Conservation (phyloP, 2,113 vertebrate genomes). For the Callopanchax toddi region DNA sequence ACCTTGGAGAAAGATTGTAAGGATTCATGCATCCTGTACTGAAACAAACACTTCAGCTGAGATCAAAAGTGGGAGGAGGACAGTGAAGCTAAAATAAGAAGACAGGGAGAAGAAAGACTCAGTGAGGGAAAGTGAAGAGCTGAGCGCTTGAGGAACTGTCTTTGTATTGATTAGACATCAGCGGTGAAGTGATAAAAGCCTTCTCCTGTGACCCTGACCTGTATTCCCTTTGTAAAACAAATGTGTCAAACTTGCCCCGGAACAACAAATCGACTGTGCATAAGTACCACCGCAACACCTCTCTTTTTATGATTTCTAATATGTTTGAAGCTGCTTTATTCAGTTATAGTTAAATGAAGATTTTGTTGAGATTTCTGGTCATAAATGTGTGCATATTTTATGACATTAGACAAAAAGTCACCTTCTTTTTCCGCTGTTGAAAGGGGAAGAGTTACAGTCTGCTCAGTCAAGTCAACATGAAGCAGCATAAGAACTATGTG, state of each 20-base stretch:
- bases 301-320: neutral
- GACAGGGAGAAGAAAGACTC: neutral
- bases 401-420: too few species aligned
- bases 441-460: too few species aligned
- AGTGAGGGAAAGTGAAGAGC: conserved; percentile 11
- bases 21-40: conserved; percentile 13
- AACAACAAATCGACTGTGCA: conserved; percentile 39
- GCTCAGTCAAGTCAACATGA: too few species aligned
- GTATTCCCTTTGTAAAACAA: conserved; percentile 51
- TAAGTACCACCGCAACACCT: neutral
- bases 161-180: conserved; percentile 61
- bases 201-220: conserved; percentile 58
- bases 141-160: conserved; percentile 36
- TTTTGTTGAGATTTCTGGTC: neutral
- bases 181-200: conserved; percentile 39
- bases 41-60: neutral
- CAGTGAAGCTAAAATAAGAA: conserved; percentile 1
- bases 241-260: conserved; percentile 25
- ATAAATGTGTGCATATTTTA: too few species aligned
- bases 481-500: too few species aligned
- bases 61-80: conserved; percentile 8
- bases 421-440: too few species aligned
- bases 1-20: conserved; percentile 32
- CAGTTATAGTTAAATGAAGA: neutral
- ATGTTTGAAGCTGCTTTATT: neutral